These are phyloP conservation scores for Rhagologus leucostigma DNA, from an alignment of 2,113 vertebrate species.

Conservation along the genomic window DNA sequence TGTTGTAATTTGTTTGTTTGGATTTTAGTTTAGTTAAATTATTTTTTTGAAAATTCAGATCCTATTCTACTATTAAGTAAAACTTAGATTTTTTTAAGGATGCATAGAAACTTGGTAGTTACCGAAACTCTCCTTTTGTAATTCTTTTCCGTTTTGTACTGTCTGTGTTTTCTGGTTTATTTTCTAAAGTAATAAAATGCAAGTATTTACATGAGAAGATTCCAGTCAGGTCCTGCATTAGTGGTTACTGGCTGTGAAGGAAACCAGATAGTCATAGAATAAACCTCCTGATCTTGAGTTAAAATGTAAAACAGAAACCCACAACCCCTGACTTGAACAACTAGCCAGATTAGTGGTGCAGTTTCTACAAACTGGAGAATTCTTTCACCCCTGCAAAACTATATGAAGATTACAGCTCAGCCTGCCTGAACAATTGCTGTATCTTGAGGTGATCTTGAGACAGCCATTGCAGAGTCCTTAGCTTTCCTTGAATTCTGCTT, in stretches of 20 bases:
- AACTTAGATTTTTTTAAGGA: background rate
- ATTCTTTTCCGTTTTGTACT: background rate
- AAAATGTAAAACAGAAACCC: background rate
- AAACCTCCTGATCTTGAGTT: background rate
- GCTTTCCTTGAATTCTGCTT: background rate
- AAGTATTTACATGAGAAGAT: background rate
- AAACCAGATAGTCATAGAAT: background rate
- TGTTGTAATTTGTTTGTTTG: background rate
- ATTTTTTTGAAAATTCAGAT: background rate
- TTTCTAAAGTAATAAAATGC: background rate
- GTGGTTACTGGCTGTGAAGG: background rate
- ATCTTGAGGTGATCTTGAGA: background rate
- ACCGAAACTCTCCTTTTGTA: background rate
- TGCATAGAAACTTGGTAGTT: background rate
- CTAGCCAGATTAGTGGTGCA: background rate
- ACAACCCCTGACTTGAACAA: background rate
- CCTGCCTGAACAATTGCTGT: background rate
- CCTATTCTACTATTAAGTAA: background rate
- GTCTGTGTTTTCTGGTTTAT: background rate
- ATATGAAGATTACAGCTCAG: background rate
- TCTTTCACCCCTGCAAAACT: background rate
- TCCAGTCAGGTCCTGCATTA: background rate
- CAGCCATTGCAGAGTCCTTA: background rate
- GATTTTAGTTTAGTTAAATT: background rate
- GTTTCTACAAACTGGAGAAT: background rate